Evolutionary conservation across 2,797 vertebrate genomes (phyloP), one percentile per base, ranked within the genome.

Genomic region (Molossus molossus): DNA sequence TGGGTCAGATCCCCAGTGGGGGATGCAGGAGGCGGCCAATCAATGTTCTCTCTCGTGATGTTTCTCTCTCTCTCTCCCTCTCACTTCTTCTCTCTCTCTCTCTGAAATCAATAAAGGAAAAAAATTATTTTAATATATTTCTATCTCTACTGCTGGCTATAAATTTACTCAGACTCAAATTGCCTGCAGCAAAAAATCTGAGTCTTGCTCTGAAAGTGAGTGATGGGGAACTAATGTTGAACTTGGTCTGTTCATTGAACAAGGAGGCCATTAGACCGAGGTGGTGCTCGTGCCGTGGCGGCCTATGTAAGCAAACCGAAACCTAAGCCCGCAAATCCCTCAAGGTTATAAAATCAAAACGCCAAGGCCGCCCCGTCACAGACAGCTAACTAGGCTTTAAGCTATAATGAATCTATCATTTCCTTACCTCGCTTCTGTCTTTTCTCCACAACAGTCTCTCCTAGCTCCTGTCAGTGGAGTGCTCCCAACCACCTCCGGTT

Each of bases 221-320:
- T 69, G 72, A 77, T 73, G n/a, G 27, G 8, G 25, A 94, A 84
- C 33, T 91, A 85, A 64, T 21, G 25, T 70, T 23, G 67, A 37
- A 75, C 82, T 65, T 93, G 27, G 13, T 85, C 27, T 77, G 79
- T 76, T 83, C 50, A 92, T 87, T 92, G 83, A 88, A 55, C 15
- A 70, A 67, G 48, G 11, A 70, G 64, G 21, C 20, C 60, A 53
- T 55, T 70, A 55, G 53, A 83, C 53, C 3, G 62, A 62, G 50
- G 55, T 48, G 45, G 33, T 64, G 76, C 53, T 53, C 45, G 76
- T 12, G 6, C 15, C 14, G 0, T 48, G 40, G 45, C 9, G 10
- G 20, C 29, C 55, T 64, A 10, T 0, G 8, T 83, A 70, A 62
- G 53, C 21, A 76, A 82, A 75, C 29, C 55, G 27, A 83, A 92